phyloP scores from a whole-genome alignment of 2,113 vertebrate genomes.

The Ceyx cyanopectus region DNA sequence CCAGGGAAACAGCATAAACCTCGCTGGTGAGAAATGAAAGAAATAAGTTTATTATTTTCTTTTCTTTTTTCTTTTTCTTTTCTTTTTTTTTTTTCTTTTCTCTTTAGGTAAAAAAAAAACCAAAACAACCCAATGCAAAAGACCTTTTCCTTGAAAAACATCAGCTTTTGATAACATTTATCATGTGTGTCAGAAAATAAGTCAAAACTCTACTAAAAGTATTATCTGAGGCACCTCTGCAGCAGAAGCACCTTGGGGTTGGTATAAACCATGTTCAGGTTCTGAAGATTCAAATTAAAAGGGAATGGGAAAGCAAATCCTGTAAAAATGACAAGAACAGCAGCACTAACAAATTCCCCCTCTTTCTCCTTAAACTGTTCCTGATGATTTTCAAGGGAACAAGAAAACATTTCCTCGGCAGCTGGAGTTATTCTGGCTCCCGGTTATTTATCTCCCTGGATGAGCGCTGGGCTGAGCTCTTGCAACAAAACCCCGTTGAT shows the following conservation, averaged over 20 bases:
- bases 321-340: background rate
- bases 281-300: background rate
- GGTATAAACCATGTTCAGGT: background rate
- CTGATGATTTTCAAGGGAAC: background rate
- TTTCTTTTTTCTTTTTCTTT: background rate
- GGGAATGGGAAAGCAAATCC: background rate
- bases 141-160: conserved; percentile 10
- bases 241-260: conserved; percentile 21
- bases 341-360: background rate
- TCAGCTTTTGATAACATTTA: conserved; percentile 42
- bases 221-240: conserved; percentile 29
- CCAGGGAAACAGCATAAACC: conserved; percentile 56
- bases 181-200: conserved; percentile 34
- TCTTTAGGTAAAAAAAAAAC: background rate
- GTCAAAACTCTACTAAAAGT: conserved; percentile 42
- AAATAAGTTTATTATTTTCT: background rate
- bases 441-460: background rate
- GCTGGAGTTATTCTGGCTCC: background rate
- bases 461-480: background rate
- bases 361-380: background rate
- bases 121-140: background rate
- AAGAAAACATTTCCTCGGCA: background rate
- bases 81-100: background rate
- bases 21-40: background rate
- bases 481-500: background rate